Base-by-base conservation (phyloP, 2,888 invertebrate species). In the Julus scanicus region DNA sequence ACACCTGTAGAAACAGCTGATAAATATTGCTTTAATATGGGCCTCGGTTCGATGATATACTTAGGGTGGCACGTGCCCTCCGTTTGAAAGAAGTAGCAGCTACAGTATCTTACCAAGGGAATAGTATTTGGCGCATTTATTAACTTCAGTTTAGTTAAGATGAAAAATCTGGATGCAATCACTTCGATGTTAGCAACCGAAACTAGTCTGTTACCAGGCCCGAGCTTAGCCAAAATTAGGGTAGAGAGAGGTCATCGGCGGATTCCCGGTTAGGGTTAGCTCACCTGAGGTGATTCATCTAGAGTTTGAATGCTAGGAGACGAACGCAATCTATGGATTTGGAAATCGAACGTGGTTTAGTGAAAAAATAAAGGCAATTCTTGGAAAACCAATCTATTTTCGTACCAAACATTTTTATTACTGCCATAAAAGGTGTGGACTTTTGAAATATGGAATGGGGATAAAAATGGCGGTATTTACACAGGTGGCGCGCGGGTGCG, bases 371-470 rank as follows among this genome's bases (percentile, higher is more conserved):
- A 39, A 29, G 37, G 37, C 13, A 71, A 37, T 5, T 80, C 80
- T 80, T 37, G 80, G 80, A 80, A 80, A 80, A 39, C 80, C 80
- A 37, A 29, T 29, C 80, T 80, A 80, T 80, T 80, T 80, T 80
- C 29, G 37, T 39, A 80, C 37, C 37, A 80, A 44, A 29, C 80
- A 37, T 80, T 37, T 37, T 37, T 80, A 80, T 80, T 80, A 37
- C 37, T 37, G 37, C 80, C 80, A 15, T 80, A 80, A 80, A 80
- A 80, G 80, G 80, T 29, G 29, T 37, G 9, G 13, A 29, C 37
- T 80, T 80, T 80, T 29, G 53, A 53, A 53, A 53, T 53, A 53
- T 53, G 53, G 15, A 53, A 53, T 17, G 15, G 29, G 44, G 44
- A 71, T 37, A 37, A 80, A 80, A 37, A 80, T 37, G 80, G 80